Evolutionary conservation across 1,140 invertebrate species (phyloP), one percentile per base, ranked within the genome.

Genomic region (Nixonia krombeini): DNA sequence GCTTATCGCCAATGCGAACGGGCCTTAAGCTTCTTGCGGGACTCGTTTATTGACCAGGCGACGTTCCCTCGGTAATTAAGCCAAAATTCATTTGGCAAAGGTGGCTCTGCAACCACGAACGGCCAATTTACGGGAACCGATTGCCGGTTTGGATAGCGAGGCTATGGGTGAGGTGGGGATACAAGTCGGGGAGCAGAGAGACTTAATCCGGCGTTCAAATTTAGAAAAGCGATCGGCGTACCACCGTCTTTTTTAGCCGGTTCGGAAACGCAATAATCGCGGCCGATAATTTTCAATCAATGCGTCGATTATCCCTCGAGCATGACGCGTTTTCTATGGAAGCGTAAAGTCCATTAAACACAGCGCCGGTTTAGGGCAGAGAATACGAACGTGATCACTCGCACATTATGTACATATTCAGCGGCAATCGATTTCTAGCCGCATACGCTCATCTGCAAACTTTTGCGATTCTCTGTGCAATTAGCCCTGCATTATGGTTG

Each of bases 391-490:
- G 21, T 35, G 33, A 35, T 35, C 12, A 35, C 13, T 35, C 12
- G 29, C 2, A n/a, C 29, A 31, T 31, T 31, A 31, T 13, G 9
- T 35, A 12, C 33, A 13, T 35, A 35, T 35, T 35, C 33, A 35
- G 33, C 4, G 33, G 13, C 13, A 35, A 35, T 35, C 33, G 33
- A 35, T 35, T 35, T 35, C 33, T 35, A 13, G 12, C 5, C 13
- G 33, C 13, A 13, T 35, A 35, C 1, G 33, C 13, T 12, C 13
- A 35, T 35, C 9, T 13, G 33, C 13, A 2, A 35, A 35, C 33
- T 35, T 35, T 35, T 35, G 33, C 7, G 33, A 35, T 35, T 13
- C 5, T 35, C 33, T 35, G 33, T 35, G 33, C 33, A 35, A 35
- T 35, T 35, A 35, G 7, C 33, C 13, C 13, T 10, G 33, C 12